Conservation (phyloP, 1,140 invertebrate genomes). For the Drosophila lini region DNA sequence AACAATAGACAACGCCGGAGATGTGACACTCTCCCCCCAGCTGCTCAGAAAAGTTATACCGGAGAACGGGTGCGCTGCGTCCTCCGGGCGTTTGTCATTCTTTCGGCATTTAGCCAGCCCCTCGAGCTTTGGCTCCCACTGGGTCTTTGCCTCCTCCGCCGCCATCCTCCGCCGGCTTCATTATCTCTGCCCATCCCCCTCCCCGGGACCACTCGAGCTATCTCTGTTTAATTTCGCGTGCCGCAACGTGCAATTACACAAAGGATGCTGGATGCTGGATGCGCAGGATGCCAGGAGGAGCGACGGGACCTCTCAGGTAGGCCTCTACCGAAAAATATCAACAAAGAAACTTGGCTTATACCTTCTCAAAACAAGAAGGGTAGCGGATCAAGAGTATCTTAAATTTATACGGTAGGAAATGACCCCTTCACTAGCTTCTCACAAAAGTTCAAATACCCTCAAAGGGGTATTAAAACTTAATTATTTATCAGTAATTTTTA, state of each 20-base stretch:
- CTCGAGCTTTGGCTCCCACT: slow-evolving; percentile 36
- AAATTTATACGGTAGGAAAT: no score
- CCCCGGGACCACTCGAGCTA: slow-evolving; percentile 6
- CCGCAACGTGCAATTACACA: slow-evolving; percentile 75
- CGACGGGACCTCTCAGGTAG: slow-evolving; percentile 9
- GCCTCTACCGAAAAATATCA: neutral
- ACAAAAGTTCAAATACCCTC: no score
- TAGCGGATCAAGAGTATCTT: no score
- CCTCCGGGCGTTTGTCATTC: slow-evolving; percentile 67
- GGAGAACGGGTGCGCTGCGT: slow-evolving; percentile 8
- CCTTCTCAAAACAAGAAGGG: neutral
- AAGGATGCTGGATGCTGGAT: slow-evolving; percentile 1
- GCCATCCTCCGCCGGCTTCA: slow-evolving; percentile 34
- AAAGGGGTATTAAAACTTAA: no score
- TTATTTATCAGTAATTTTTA: no score
- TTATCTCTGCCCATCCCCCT: slow-evolving; percentile 53
- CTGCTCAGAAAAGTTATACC: slow-evolving; percentile 47
- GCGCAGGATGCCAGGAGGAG: slow-evolving; percentile 6
- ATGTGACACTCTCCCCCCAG: slow-evolving; percentile 32
- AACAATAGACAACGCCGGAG: slow-evolving; percentile 67
- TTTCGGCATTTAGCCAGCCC: slow-evolving; percentile 71
- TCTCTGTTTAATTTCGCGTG: slow-evolving; percentile 73
- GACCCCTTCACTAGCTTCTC: no score
- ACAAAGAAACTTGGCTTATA: neutral
- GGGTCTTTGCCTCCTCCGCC: neutral